These are phyloP conservation scores for Oscheius sp. DNA, from an alignment of 1,140 invertebrate species.

Conservation along the genomic window DNA sequence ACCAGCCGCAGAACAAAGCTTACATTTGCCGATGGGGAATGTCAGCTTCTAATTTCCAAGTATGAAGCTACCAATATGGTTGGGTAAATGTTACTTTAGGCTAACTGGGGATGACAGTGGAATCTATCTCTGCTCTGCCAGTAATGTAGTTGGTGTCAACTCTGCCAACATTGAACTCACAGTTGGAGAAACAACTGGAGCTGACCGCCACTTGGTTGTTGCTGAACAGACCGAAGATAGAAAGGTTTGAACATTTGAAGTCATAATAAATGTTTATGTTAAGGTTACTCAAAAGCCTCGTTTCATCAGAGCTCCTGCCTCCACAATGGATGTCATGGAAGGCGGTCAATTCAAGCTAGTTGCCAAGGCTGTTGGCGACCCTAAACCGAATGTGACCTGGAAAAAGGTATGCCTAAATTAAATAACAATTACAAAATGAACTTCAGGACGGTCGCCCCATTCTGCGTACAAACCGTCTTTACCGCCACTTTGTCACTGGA, in stretches of 20 bases:
- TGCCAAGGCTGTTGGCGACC: conserved; percentile 41
- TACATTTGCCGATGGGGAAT: conserved; percentile 33
- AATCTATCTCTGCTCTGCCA: conserved; percentile 38
- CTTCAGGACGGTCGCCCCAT: conserved; percentile 36
- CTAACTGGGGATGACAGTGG: conserved; percentile 34
- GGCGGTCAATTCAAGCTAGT: conserved; percentile 38
- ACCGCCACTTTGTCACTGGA: conserved; percentile 39
- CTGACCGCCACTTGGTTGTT: conserved; percentile 47
- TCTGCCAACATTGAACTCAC: conserved; percentile 43
- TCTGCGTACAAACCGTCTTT: conserved; percentile 34
- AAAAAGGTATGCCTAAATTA: conserved; percentile 34
- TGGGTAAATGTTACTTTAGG: background rate
- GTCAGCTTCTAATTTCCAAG: conserved; percentile 30
- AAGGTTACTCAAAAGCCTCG: conserved; percentile 34
- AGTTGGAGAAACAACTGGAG: conserved; percentile 41
- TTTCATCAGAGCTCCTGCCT: conserved; percentile 37
- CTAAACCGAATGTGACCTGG: conserved; percentile 43
- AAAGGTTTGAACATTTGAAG: conserved; percentile 3
- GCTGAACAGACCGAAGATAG: conserved; percentile 29
- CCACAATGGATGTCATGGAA: conserved; percentile 39
- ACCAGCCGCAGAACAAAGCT: conserved; percentile 39
- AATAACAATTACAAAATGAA: background rate
- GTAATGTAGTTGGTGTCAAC: conserved; percentile 40
- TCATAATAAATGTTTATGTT: background rate
- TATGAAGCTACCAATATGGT: background rate